A percentile compares a stretch with the other conserved stretches of the same genome.
Conservation (phyloP, 1,140 invertebrate genomes). For the Holotrichia oblita region DNA sequence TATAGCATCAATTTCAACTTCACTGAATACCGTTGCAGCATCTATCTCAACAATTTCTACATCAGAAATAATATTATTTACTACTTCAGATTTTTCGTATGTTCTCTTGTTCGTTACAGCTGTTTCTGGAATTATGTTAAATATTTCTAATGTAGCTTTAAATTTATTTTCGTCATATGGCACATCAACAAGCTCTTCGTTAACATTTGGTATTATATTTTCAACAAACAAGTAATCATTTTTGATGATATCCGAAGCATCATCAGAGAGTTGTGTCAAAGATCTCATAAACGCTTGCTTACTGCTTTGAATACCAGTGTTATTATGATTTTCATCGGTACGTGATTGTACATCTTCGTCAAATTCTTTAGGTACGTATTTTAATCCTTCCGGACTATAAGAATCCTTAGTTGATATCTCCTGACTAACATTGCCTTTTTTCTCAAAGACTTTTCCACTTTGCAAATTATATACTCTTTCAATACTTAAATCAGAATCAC, state of each 20-base stretch:
- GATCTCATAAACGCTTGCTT: constrained; percentile 41
- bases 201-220: neutral
- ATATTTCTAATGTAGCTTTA: constrained; percentile 18
- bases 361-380: constrained; percentile 38
- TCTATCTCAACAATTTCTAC: neutral
- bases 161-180: constrained; percentile 25
- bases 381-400: constrained; percentile 42
- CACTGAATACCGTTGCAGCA: neutral
- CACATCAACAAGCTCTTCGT: neutral
- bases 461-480: constrained; percentile 53
- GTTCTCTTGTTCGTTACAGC: neutral
- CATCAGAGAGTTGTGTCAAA: constrained; percentile 28
- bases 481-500: constrained; percentile 55
- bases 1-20: neutral
- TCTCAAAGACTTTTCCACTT: constrained; percentile 45
- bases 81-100: neutral
- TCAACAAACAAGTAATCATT: neutral
- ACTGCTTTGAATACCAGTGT: neutral
- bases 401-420: constrained; percentile 26
- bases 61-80: neutral
- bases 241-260: neutral
- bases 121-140: neutral
- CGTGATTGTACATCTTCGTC: constrained; percentile 7
- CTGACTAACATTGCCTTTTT: constrained; percentile 42
- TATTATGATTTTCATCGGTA: constrained; percentile 45